phyloP scores from a whole-genome alignment of 1,140 invertebrate genomes.

The Dinothrombium tinctorium region DNA sequence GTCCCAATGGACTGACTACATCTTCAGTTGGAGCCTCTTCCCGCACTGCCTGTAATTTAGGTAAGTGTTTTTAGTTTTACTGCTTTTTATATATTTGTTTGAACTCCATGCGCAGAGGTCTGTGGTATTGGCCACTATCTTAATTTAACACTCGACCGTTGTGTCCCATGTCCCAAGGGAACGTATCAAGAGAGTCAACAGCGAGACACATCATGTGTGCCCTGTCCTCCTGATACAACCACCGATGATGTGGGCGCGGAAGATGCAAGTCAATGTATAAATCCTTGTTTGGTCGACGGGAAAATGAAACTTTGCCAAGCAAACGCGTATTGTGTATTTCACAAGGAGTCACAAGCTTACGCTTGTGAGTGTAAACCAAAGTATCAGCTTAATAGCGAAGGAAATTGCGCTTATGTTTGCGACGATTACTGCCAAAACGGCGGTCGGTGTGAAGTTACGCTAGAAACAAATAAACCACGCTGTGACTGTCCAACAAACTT shows the following conservation, averaged over 20 bases:
- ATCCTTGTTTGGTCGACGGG: conserved; percentile 65
- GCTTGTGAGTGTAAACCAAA: conserved; percentile 80
- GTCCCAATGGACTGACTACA: conserved; percentile 69
- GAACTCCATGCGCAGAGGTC: conserved; percentile 17
- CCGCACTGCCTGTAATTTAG: conserved; percentile 48
- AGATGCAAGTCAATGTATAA: conserved; percentile 57
- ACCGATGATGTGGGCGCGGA: conserved; percentile 52
- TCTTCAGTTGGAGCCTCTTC: conserved; percentile 50
- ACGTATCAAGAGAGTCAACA: conserved; percentile 76
- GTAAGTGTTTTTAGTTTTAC: conserved; percentile 4
- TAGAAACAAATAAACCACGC: conserved; percentile 29
- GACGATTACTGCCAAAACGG: conserved; percentile 69
- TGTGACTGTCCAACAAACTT: conserved; percentile 73
- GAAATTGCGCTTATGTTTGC: conserved; percentile 37
- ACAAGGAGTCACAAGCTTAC: conserved; percentile 58
- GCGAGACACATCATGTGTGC: conserved; percentile 51
- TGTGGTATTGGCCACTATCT: conserved; percentile 44
- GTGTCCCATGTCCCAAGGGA: conserved; percentile 65
- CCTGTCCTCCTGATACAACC: conserved; percentile 75
- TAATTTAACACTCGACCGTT: conserved; percentile 56
- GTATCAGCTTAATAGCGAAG: conserved; percentile 40
- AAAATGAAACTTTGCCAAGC: conserved; percentile 58
- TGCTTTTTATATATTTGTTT: neutral
- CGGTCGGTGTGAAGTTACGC: conserved; percentile 52
- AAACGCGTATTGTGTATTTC: conserved; percentile 66